Evolutionary conservation across 2,113 vertebrate genomes (phyloP), one percentile per base, ranked within the genome.

Genomic region (Melospiza georgiana): DNA sequence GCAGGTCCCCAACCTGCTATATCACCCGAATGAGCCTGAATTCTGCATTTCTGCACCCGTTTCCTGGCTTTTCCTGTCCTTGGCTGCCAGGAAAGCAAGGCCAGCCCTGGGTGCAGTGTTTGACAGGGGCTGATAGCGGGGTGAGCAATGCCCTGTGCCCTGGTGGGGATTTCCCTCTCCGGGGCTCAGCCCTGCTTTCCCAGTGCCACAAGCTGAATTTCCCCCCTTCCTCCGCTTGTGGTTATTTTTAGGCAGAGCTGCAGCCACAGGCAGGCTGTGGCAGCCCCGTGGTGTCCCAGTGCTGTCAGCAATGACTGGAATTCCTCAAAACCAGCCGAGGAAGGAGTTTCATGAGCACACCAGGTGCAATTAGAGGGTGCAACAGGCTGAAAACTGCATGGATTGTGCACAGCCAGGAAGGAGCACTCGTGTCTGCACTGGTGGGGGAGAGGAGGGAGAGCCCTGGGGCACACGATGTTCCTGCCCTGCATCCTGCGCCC

Each of bases 271-370:
- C 43, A 23, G 2, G 39, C 8, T 16, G 49, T 3, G 12, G 69
- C 76, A 58, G 79, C 79, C 37, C 1, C 4, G 28, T 5, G 27
- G 33, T 8, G 24, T 44, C 66, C 68, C 65, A 1, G 46, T 0
- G 48, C 0, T 28, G 35, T 3, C 39, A 19, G 59, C 21, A 44
- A 3, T 3, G 8, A 2, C 12, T 20, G 19, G n/a, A 23, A 27
- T 54, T 68, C 39, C 77, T 44, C 18, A 5, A 15, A 3, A 1
- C 2, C 0, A 5, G 31, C 81, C 66, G 25, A 76, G 72, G 85
- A 76, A 71, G 72, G 16, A 0, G 17, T 78, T 92, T 30, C 11
- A 1, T 12, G 57, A 78, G 52, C 67, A 41, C 49, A 7, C 37
- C 41, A 18, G 16, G 54, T 73, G 43, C 41, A 51, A 21, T 85